A percentile compares a stretch with the other conserved stretches of the same genome.
Conservation (phyloP, 2,797 vertebrate genomes). For the Sternarchorhynchus goeldii region DNA sequence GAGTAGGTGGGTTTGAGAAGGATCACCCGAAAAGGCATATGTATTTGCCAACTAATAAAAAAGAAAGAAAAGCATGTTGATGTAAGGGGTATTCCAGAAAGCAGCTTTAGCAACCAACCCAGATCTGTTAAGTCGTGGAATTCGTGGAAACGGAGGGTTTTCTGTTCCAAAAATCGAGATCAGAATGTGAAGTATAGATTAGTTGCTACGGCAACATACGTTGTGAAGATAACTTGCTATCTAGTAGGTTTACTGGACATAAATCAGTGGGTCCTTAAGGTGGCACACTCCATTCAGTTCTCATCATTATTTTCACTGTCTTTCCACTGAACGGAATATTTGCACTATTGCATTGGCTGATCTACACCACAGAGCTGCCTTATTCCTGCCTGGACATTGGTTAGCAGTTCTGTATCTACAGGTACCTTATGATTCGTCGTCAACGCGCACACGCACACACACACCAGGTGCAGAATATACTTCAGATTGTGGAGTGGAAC, state of each 20-base stretch:
- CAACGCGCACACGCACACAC: constrained; percentile 17
- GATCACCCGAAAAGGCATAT: constrained; percentile 1
- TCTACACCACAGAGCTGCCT: constrained; percentile 42
- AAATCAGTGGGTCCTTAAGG: too few relatives aligned
- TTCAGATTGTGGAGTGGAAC: constrained; percentile 57
- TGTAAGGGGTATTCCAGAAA: neutral
- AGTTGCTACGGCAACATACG: too few relatives aligned
- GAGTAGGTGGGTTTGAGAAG: neutral
- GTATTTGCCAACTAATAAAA: too few relatives aligned
- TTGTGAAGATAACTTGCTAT: too few relatives aligned
- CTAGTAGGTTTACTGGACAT: too few relatives aligned
- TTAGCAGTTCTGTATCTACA: constrained; percentile 44
- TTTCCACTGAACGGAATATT: neutral
- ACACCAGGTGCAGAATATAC: neutral
- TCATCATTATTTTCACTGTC: too few relatives aligned
- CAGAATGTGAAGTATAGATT: too few relatives aligned
- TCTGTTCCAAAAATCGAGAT: too few relatives aligned
- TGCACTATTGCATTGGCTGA: constrained; percentile 31
- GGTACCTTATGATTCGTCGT: constrained; percentile 42
- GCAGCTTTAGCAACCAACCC: too few relatives aligned
- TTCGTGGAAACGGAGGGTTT: too few relatives aligned
- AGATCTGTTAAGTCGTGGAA: neutral
- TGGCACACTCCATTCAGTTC: too few relatives aligned
- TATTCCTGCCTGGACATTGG: constrained; percentile 45
- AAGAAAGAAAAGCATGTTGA: neutral